Conservation (phyloP, 2,797 vertebrate genomes). For the Clarias platycephalus region DNA sequence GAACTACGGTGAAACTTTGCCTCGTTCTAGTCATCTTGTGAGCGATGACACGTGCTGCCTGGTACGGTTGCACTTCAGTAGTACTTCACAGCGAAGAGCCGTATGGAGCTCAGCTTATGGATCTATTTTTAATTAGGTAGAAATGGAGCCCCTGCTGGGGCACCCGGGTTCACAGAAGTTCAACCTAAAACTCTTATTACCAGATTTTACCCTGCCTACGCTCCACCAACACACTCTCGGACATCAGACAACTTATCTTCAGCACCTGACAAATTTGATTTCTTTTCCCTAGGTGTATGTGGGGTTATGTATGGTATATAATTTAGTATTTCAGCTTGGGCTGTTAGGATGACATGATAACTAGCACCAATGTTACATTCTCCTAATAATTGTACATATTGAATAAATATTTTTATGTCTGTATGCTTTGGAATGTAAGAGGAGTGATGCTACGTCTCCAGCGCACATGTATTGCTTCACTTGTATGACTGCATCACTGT, state of each 20-base stretch:
- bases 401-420: neutral
- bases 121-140: slow-evolving; percentile 61
- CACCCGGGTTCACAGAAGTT: slow-evolving; percentile 49
- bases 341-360: slow-evolving; percentile 2
- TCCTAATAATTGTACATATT: neutral
- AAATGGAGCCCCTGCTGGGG: slow-evolving; percentile 50
- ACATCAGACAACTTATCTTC: slow-evolving; percentile 38
- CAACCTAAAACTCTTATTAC: slow-evolving; percentile 38
- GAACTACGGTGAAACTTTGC: neutral
- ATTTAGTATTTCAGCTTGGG: slow-evolving; percentile 10
- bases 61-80: slow-evolving; percentile 35
- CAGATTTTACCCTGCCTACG: slow-evolving; percentile 23
- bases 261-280: slow-evolving; percentile 1
- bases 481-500: neutral
- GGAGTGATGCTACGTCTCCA: neutral
- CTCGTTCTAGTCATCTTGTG: slow-evolving; percentile 9
- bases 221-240: slow-evolving; percentile 14
- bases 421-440: neutral
- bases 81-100: slow-evolving; percentile 44
- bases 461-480: neutral
- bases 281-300: neutral
- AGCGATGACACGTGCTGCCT: slow-evolving; percentile 40
- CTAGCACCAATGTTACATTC: neutral
- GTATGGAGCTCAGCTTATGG: slow-evolving; percentile 40
- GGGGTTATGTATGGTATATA: slow-evolving; percentile 13